Evolutionary conservation across 2,888 invertebrate genomes (phyloP).

Genomic region (Mesorhabditis belari): DNA sequence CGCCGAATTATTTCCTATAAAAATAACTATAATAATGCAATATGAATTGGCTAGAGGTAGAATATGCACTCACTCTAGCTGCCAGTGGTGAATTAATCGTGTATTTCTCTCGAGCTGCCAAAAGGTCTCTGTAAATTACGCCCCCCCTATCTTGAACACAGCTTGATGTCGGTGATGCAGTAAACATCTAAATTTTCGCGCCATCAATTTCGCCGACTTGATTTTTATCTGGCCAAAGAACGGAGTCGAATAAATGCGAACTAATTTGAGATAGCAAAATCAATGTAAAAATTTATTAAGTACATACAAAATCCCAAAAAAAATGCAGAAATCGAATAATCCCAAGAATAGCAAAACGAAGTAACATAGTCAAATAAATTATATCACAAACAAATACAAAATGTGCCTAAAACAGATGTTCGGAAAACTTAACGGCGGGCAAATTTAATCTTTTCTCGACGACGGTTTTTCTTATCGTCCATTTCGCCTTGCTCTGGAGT

Average conservation of each 20-base stretch:
- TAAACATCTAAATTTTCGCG: too few species aligned
- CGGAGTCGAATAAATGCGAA: neutral
- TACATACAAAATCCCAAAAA: neutral
- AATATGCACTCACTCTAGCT: too few species aligned
- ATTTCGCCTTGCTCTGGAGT: conserved; percentile 73
- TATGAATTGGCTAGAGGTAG: neutral
- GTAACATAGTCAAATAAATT: neutral
- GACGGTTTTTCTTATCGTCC: conserved; percentile 76
- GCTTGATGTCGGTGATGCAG: too few species aligned
- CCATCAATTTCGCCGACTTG: too few species aligned
- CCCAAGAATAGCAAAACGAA: neutral
- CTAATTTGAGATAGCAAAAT: neutral
- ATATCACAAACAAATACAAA: neutral
- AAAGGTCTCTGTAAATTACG: too few species aligned
- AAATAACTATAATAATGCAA: neutral
- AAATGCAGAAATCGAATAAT: conserved; percentile 1
- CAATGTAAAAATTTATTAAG: neutral
- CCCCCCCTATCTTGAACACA: too few species aligned
- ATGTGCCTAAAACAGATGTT: neutral
- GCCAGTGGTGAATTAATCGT: too few species aligned
- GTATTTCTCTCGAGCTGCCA: too few species aligned
- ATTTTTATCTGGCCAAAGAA: too few species aligned
- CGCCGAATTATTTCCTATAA: conserved; percentile 6
- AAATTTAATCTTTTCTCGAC: conserved; percentile 26
- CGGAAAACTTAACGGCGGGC: conserved; percentile 7